Evolutionary conservation across 2,888 invertebrate species (phyloP).

Genomic region (Cryptus viduatorius): DNA sequence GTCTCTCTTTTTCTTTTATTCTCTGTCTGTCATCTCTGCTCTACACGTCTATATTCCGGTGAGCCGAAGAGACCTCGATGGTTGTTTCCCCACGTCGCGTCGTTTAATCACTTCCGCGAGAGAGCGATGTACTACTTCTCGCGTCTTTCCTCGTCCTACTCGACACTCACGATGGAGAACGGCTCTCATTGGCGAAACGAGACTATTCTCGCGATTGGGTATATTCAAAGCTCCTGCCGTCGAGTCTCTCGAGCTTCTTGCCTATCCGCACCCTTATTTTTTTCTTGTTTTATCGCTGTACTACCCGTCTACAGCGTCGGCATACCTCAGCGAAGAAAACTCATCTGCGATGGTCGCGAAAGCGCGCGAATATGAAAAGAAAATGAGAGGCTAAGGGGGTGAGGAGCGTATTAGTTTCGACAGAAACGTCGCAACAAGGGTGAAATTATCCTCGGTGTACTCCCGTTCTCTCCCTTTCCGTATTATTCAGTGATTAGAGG

Average conservation of each 20-base stretch:
- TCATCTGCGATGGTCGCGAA: constrained; percentile 20
- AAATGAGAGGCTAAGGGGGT: constrained; percentile 10
- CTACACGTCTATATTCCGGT: constrained; percentile 60
- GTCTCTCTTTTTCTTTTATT: constrained; percentile 29
- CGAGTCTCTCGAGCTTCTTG: constrained; percentile 1
- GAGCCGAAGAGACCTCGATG: constrained; percentile 57
- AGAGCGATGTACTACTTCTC: constrained; percentile 67
- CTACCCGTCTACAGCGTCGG: background rate
- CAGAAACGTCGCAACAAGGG: constrained; percentile 4
- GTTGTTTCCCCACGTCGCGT: constrained; percentile 65
- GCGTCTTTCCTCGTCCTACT: constrained; percentile 68
- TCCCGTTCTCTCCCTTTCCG: background rate
- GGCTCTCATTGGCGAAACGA: constrained; percentile 69
- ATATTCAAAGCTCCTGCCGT: constrained; percentile 72
- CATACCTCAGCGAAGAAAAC: constrained; percentile 4
- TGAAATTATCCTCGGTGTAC: constrained; percentile 12
- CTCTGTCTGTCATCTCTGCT: background rate
- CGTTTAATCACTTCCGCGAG: constrained; percentile 71
- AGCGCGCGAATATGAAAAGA: constrained; percentile 32
- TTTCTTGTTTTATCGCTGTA: constrained; percentile 20
- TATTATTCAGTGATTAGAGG: constrained; percentile 31
- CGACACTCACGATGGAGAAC: constrained; percentile 21
- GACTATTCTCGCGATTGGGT: constrained; percentile 78
- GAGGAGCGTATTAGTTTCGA: background rate
- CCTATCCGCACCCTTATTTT: background rate